Evolutionary conservation across 2,113 vertebrate genomes (phyloP).

Genomic region (Ictidomys tridecemlineatus): DNA sequence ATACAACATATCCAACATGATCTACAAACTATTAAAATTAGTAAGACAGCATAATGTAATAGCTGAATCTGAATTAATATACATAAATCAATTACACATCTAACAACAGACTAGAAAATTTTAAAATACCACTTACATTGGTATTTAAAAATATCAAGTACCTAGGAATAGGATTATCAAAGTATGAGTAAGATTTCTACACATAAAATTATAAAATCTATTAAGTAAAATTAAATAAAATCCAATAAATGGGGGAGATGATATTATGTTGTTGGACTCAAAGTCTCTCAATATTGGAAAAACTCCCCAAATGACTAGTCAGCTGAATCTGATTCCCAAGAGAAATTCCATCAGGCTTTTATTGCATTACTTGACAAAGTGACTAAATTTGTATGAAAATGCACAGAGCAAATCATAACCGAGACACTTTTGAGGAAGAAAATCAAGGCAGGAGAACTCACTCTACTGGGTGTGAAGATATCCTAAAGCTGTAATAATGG

Average conservation of each 20-base stretch:
- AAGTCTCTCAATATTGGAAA: constrained; percentile 53
- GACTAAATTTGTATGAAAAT: constrained; percentile 22
- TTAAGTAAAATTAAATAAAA: neutral
- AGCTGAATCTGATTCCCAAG: neutral
- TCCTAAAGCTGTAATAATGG: neutral
- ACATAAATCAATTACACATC: neutral
- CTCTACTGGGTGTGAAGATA: neutral
- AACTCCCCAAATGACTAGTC: constrained; percentile 23
- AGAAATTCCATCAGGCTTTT: neutral
- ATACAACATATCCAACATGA: neutral
- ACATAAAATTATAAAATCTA: constrained; percentile 29
- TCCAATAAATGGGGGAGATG: neutral
- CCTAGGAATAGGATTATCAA: constrained; percentile 7
- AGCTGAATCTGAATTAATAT: neutral
- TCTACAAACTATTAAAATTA: constrained; percentile 7
- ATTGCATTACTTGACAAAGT: neutral
- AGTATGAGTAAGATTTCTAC: neutral
- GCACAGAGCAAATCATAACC: constrained; percentile 39
- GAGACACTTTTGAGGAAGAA: constrained; percentile 8
- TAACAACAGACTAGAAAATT: neutral
- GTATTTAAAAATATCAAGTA: constrained; percentile 50
- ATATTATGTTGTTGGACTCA: neutral
- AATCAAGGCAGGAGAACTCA: neutral
- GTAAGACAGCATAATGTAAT: neutral
- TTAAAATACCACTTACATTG: neutral